Conservation (phyloP, 2,797 vertebrate genomes). For the Rhinichthys osculus region DNA sequence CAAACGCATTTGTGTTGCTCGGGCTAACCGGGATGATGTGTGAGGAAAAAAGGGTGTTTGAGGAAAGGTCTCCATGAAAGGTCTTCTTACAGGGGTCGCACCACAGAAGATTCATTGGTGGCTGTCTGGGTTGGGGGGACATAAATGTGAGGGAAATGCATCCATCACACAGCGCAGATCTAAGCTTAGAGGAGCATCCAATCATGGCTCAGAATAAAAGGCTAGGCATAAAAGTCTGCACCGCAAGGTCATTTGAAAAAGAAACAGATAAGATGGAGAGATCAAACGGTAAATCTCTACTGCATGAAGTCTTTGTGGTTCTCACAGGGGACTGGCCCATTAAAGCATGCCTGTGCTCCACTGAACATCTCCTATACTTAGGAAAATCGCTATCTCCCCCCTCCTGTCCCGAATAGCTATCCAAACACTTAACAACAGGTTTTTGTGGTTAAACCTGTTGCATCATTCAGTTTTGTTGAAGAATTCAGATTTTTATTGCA, state of each 20-base stretch:
- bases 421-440: not conserved
- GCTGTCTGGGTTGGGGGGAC: conserved; percentile 47
- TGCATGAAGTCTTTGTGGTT: conserved; percentile 58
- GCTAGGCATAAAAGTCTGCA: conserved; percentile 68
- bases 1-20: not conserved
- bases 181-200: conserved; percentile 72
- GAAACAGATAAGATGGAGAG: conserved; percentile 71
- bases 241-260: conserved; percentile 77
- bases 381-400: not conserved
- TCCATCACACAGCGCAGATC: conserved; percentile 74
- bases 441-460: not conserved
- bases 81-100: conserved; percentile 45
- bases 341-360: conserved; percentile 61
- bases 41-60: conserved; percentile 4
- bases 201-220: conserved; percentile 71
- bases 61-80: conserved; percentile 18
- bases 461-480: not conserved
- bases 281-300: conserved; percentile 71
- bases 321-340: conserved; percentile 67
- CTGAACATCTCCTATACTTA: conserved; percentile 46
- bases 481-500: not conserved
- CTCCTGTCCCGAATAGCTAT: conserved; percentile 3
- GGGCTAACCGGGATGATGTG: conserved; percentile 17
- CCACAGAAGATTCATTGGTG: conserved; percentile 62
- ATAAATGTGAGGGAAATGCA: conserved; percentile 68